Conservation (phyloP, 2,888 invertebrate genomes). For the Elaeidobius kamerunicus region DNA sequence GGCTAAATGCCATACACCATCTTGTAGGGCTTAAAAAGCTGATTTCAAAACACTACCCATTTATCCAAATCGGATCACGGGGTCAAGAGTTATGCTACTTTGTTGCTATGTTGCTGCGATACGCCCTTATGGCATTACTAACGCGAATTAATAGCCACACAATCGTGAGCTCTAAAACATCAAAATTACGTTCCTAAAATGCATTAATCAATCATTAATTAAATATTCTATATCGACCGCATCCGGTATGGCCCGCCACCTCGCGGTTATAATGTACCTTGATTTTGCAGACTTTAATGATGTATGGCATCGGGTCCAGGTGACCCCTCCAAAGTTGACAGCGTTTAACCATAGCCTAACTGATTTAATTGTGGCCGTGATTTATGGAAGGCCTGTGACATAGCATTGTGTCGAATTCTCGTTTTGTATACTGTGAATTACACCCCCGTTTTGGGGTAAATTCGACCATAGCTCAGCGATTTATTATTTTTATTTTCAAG, state of each 20-base stretch:
- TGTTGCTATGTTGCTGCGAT: no score
- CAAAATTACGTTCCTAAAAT: background rate
- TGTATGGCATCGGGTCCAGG: constrained; percentile 41
- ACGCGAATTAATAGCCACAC: no score
- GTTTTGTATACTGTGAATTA: constrained; percentile 38
- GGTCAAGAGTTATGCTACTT: no score
- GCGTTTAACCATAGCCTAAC: constrained; percentile 46
- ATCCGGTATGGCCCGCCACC: background rate
- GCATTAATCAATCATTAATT: background rate
- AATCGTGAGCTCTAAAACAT: no score
- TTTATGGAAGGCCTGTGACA: constrained; percentile 45
- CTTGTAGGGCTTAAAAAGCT: no score
- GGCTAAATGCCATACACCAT: no score
- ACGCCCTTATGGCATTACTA: no score
- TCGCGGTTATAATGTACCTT: constrained; percentile 7
- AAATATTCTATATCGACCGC: background rate
- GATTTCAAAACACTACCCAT: no score
- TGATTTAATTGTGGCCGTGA: constrained; percentile 48
- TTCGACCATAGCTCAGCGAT: background rate
- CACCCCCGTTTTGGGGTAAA: constrained; percentile 36
- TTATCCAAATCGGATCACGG: no score
- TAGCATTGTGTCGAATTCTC: constrained; percentile 38
- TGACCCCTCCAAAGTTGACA: constrained; percentile 46
- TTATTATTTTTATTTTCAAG: no score
- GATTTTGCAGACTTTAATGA: constrained; percentile 26